Base-by-base conservation (phyloP, 2,888 invertebrate species). In the Heliconius sara region DNA sequence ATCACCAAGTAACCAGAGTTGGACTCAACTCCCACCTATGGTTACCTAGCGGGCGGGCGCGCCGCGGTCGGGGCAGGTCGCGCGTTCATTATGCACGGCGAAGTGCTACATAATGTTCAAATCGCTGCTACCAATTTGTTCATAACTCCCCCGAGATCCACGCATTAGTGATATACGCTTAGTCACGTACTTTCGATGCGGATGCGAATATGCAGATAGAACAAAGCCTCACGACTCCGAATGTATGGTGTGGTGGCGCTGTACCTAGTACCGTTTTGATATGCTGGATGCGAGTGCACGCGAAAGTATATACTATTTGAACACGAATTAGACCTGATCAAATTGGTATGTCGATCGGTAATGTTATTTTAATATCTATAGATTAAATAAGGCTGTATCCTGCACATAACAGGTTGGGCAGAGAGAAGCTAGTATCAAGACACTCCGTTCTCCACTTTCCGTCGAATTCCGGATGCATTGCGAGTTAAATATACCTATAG, bases 101-200 rank as follows among this genome's bases (percentile, higher is more conserved):
- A 76, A 75, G 30, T 60, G 78, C 78, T 73, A 76, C 75, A 76
- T 76, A 73, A 80, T 76, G 74, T 81, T 71, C 77, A 74, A 81
- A 82, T 82, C 82, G 81, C 78, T 78, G 82, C 78, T 81, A 74
- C 82, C 81, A 81, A 82, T 82, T 82, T 79, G 82, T 81, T 82
- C 82, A 82, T 81, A 82, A 82, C 81, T 80, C 82, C 81, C 81
- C 74, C 77, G 82, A 81, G 82, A 81, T 81, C 75, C 80, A 78
- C 78, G 70, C 80, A 78, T 81, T 81, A 81, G 81, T 82, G 82
- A 82, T 82, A 81, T 82, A 82, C 81, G 78, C 77, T 81, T 77
- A 79, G 79, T 76, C 77, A 81, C 79, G 75, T 81, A 77, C 73
- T 77, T 71, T 80, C 73, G 73, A 77, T 68, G 80, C 66, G 77